These are phyloP conservation scores for Tuberolachnus salignus DNA, from an alignment of 2,888 invertebrate genomes.

Conservation along the genomic window DNA sequence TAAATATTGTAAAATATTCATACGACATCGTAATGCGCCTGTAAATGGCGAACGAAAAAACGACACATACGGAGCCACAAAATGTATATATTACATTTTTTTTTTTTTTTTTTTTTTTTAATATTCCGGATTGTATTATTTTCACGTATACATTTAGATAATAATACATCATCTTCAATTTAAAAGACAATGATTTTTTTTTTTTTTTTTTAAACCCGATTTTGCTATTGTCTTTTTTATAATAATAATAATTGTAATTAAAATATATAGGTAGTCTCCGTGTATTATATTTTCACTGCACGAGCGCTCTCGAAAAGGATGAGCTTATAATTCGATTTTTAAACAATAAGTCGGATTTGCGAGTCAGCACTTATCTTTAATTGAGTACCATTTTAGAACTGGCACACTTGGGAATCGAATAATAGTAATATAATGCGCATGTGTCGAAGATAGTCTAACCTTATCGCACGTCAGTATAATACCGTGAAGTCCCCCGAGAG, in stretches of 20 bases:
- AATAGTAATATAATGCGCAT: conserved; percentile 41
- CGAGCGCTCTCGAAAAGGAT: conserved; percentile 13
- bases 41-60: too few species aligned
- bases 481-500: not conserved
- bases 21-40: too few species aligned
- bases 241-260: not conserved
- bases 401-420: conserved; percentile 8
- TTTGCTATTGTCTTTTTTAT: not conserved
- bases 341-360: conserved; percentile 19
- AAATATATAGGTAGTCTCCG: not conserved
- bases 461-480: not conserved
- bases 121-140: not conserved
- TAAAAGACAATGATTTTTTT: too few species aligned
- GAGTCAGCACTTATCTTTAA: conserved; percentile 34
- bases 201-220: too few species aligned
- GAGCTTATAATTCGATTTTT: conserved; percentile 41
- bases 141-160: not conserved
- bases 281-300: not conserved
- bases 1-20: too few species aligned
- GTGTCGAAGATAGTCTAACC: conserved; percentile 26
- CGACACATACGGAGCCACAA: too few species aligned
- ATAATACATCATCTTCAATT: too few species aligned
- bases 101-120: too few species aligned
- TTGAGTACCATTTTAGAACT: conserved; percentile 19
- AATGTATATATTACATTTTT: too few species aligned